phyloP scores from a whole-genome alignment of 2,888 invertebrate species.

The Rhagium mordax region DNA sequence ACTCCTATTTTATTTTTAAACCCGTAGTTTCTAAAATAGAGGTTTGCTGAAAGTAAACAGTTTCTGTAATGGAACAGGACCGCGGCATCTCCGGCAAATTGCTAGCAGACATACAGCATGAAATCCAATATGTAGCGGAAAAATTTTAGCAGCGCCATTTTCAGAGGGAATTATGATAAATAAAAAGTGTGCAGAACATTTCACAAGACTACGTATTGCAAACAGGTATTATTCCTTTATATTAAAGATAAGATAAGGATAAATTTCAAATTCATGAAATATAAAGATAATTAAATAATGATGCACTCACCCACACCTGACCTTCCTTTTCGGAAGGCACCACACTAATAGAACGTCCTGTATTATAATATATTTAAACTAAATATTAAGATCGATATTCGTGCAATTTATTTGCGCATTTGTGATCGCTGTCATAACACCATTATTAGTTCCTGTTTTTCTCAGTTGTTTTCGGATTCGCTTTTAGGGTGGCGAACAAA shows the following conservation, averaged over 20 bases:
- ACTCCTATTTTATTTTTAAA: conserved; percentile 16
- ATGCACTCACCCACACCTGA: too few relatives aligned
- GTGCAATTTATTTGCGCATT: too few relatives aligned
- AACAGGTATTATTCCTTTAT: too few relatives aligned
- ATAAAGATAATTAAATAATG: too few relatives aligned
- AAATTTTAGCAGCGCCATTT: conserved; percentile 24
- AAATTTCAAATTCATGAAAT: too few relatives aligned
- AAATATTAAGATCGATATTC: too few relatives aligned
- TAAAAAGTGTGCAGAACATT: background rate
- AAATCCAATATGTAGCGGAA: conserved; percentile 26
- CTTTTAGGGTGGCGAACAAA: background rate
- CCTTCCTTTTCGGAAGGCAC: too few relatives aligned
- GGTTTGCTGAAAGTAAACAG: conserved; percentile 18
- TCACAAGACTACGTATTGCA: background rate
- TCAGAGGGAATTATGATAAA: conserved; percentile 5
- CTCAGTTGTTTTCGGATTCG: background rate
- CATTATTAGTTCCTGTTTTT: background rate
- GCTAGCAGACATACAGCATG: conserved; percentile 27
- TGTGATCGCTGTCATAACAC: background rate
- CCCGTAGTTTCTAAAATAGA: conserved; percentile 2
- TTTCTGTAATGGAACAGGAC: conserved; percentile 12
- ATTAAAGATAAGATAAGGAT: too few relatives aligned
- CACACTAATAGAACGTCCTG: too few relatives aligned
- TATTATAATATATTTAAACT: too few relatives aligned
- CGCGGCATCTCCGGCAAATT: conserved; percentile 11